Conservation (phyloP, 1,140 invertebrate species). For the Eufriesea mexicana region DNA sequence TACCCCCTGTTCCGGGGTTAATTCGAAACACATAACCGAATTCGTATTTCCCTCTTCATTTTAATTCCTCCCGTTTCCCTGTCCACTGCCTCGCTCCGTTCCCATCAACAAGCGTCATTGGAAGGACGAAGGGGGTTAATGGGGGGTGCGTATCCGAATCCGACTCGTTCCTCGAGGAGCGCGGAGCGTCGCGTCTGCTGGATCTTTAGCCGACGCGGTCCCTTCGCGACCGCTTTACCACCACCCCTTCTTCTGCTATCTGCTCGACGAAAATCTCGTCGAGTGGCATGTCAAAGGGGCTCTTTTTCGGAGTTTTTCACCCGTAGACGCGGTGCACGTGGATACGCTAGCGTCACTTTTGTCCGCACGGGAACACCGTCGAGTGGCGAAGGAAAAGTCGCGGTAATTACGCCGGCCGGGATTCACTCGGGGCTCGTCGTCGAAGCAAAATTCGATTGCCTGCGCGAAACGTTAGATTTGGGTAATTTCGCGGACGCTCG, state of each 20-base stretch:
- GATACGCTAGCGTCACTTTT: constrained; percentile 41
- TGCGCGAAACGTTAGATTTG: not conserved
- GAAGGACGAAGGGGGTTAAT: constrained; percentile 56
- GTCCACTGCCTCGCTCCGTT: not conserved
- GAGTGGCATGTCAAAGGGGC: constrained; percentile 55
- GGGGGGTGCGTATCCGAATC: constrained; percentile 52
- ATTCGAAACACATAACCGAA: no score
- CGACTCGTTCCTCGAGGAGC: constrained; percentile 26
- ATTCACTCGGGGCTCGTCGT: not conserved
- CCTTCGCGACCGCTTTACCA: not conserved
- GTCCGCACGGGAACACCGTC: constrained; percentile 40
- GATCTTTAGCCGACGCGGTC: constrained; percentile 46
- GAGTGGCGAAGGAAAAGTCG: constrained; percentile 42
- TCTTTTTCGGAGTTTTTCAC: constrained; percentile 43
- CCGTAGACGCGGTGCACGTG: not conserved
- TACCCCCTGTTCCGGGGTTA: no score
- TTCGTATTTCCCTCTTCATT: no score
- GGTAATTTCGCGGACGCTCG: constrained; percentile 22
- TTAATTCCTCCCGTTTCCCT: no score
- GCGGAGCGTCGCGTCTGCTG: constrained; percentile 16
- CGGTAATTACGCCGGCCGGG: constrained; percentile 43
- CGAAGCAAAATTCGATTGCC: constrained; percentile 30
- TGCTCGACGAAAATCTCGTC: constrained; percentile 39
- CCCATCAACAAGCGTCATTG: not conserved
- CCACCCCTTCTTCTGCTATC: constrained; percentile 28